A percentile compares a stretch with the other conserved stretches of the same genome.
Conservation (phyloP, 2,797 vertebrate species). For the Capromys pilorides region DNA sequence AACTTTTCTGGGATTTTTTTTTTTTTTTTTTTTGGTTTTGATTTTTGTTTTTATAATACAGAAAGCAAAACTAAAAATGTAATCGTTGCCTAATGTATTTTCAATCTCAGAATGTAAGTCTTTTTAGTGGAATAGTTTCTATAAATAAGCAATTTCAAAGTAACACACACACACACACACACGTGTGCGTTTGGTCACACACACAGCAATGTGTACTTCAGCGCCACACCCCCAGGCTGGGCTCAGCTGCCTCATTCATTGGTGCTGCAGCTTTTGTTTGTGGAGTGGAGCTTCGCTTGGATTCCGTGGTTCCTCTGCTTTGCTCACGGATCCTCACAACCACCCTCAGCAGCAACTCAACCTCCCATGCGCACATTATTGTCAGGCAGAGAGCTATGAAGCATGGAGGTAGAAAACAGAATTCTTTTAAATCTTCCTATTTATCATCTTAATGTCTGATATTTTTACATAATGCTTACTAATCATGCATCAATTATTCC, state of each 20-base stretch:
- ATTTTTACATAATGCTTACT: background rate
- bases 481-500: background rate
- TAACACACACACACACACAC: background rate
- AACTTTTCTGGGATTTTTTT: background rate
- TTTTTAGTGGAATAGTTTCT: background rate
- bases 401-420: background rate
- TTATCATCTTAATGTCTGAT: background rate
- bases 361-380: background rate
- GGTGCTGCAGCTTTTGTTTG: conserved; percentile 22
- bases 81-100: background rate
- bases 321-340: background rate
- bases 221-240: background rate
- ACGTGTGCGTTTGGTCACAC: background rate
- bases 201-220: background rate
- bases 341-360: background rate
- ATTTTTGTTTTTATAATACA: background rate
- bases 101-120: background rate
- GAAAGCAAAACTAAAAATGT: background rate
- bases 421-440: conserved; percentile 5
- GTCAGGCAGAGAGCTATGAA: background rate
- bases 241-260: conserved; percentile 42
- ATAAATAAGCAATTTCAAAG: background rate
- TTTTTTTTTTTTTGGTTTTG: background rate
- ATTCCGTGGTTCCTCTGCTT: conserved; percentile 10
- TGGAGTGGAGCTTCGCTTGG: background rate